Evolutionary conservation across 2,888 invertebrate genomes (phyloP), one percentile per base, ranked within the genome.

Genomic region (Tetropium fuscum): DNA sequence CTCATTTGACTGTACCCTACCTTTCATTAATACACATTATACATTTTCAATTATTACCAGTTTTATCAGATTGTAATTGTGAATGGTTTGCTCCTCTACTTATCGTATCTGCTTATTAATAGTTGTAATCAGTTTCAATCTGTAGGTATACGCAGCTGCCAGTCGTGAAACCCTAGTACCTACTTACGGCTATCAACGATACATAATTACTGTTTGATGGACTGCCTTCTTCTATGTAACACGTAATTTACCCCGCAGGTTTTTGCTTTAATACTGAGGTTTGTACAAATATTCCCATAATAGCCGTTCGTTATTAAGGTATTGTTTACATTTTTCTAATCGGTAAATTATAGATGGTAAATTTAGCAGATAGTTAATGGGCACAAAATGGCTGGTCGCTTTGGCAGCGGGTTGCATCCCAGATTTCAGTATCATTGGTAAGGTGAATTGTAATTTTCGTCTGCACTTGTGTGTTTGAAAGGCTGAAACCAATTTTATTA

Each of bases 121-220:
- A 67, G 67, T 47, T 55, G 71, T 71, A 73, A 74, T 74, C 74
- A 72, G 71, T 66, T 72, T 69, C 71, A 73, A 74, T 74, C 74
- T 69, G n/a, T n/a, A n/a, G n/a, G 69, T 62, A 65, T 66, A 61
- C 66, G 65, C 74, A 73, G 73, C 74, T 74, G 73, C 64, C 66
- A 64, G 64, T 69, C 67, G 60, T 68, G 68, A 63, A 68, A 71
- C 66, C 62, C 67, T 66, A 69, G 64, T 65, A 69, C 65, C 69
- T 66, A 70, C 64, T 71, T 72, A 71, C 64, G 40, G 59, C 63
- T 68, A 55, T 69, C 63, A 58, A 59, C 56, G 63, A 66, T 61
- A 63, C 53, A 60, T 72, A 71, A 72, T 71, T 71, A 67, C 67
- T 53, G 64, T 56, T 58, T 68, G 58, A 49, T 40, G 38, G 47